Percentiles rank a stretch among this genome's conserved stretches.
These are phyloP conservation scores for Trachymyrmex septentrionalis DNA, from an alignment of 1,140 invertebrate species.

Conservation along the genomic window DNA sequence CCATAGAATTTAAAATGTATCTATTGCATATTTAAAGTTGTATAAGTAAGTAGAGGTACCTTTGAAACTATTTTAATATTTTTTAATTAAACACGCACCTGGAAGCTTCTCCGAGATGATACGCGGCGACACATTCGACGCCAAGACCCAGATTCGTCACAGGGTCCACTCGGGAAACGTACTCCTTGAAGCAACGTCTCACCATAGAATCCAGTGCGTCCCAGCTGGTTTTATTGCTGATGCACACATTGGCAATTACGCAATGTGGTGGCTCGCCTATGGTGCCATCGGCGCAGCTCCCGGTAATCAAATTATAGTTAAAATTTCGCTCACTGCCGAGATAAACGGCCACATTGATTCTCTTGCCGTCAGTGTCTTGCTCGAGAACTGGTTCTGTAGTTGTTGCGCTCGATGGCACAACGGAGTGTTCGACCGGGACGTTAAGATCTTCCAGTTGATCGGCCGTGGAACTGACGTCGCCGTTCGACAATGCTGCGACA, in stretches of 20 bases:
- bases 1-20: not conserved
- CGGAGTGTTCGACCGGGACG: conserved; percentile 86
- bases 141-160: conserved; percentile 96
- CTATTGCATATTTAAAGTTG: not conserved
- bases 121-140: conserved; percentile 95
- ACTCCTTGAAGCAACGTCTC: conserved; percentile 97
- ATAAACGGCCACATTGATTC: conserved; percentile 94
- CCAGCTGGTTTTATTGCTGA: conserved; percentile 98
- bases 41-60: not conserved
- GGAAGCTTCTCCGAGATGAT: conserved; percentile 96
- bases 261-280: conserved; percentile 88
- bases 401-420: conserved; percentile 85
- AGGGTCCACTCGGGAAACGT: conserved; percentile 96
- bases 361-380: conserved; percentile 94
- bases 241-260: conserved; percentile 95
- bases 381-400: conserved; percentile 88
- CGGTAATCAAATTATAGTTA: conserved; percentile 84
- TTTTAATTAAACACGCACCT: conserved; percentile 79
- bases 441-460: conserved; percentile 86
- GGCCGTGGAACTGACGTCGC: conserved; percentile 80
- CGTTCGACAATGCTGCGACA: conserved; percentile 83
- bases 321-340: conserved; percentile 93
- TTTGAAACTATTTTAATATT: not conserved
- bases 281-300: conserved; percentile 82
- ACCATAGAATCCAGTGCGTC: conserved; percentile 96